Base-by-base conservation (phyloP, 2,797 vertebrate genomes). In the Periophthalmus magnuspinnatus region DNA sequence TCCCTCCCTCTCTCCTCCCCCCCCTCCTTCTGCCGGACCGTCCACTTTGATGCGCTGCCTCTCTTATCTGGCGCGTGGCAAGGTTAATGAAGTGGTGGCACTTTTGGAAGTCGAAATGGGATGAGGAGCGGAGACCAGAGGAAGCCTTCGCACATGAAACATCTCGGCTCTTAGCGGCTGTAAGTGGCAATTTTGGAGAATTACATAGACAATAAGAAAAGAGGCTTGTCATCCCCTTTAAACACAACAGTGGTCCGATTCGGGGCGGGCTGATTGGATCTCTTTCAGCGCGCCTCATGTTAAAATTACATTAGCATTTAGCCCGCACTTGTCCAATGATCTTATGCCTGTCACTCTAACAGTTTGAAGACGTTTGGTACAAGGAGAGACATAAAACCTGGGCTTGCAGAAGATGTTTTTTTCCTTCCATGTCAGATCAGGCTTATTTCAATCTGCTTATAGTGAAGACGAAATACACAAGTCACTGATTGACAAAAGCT, bases 51-150 rank as follows among this genome's bases (percentile, higher is more conserved):
- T 93, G 91, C 92, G 85, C 91, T 91, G 88, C 88, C 85, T 93
- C 90, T 93, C 93, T 94, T 94, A 94, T 94, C 93, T 93, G 84
- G 84, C 78, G 92, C 92, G 90, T 92, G 91, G 91, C 90, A 93
- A 93, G 94, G 93, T 94, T 94, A 94, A 94, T 94, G 93, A 94
- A 94, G 93, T 93, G 93, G 90, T 93, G 92, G 92, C 90, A 87
- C 91, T 93, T 92, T 93, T 91, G 91, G 89, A 93, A 93, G 92
- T 91, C 91, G 90, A 93, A 93, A 92, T 92, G 91, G 90, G 91
- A 93, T 92, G 93, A 94, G 91, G 92, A 88, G 92, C 91, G 83
- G 83, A 93, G 92, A 94, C 92, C 90, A 91, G 93, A 93, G 92
- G 89, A 93, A 92, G 92, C 93, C 90, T 93, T 90, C 84, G 89